Conservation (phyloP, 2,797 vertebrate species). For the Pipistrellus pygmaeus region DNA sequence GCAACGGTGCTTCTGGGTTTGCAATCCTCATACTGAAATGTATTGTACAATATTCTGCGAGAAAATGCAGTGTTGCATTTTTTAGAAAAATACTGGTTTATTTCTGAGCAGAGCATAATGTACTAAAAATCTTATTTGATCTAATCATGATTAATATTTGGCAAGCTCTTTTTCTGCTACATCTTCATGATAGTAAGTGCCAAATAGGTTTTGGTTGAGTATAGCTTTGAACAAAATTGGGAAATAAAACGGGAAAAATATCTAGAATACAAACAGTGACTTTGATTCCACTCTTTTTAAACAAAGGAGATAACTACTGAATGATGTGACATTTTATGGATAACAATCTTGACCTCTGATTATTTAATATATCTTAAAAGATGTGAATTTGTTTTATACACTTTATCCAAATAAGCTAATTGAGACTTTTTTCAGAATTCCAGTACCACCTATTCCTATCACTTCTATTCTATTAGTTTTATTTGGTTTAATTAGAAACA, state of each 20-base stretch:
- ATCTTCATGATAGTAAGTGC: constrained; percentile 83
- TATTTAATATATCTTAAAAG: constrained; percentile 76
- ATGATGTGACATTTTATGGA: neutral
- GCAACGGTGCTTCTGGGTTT: neutral
- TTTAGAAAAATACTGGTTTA: neutral
- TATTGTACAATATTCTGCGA: neutral
- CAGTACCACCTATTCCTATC: neutral
- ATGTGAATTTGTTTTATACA: constrained; percentile 76
- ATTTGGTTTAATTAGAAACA: constrained; percentile 27
- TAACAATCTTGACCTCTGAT: constrained; percentile 49
- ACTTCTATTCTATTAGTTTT: neutral
- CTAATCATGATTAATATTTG: constrained; percentile 48
- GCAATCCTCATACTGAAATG: neutral
- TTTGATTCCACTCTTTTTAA: constrained; percentile 3
- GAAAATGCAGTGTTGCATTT: neutral
- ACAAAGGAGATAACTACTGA: neutral
- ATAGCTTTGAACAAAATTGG: neutral
- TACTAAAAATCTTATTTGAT: constrained; percentile 6
- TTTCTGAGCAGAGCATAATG: neutral
- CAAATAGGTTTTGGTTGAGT: constrained; percentile 65
- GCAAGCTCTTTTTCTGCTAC: constrained; percentile 65
- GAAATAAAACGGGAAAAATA: neutral
- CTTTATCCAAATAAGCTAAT: constrained; percentile 62
- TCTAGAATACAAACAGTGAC: neutral
- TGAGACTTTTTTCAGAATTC: constrained; percentile 18